Conservation (phyloP, 2,888 invertebrate species). For the Agonopterix heracliana region DNA sequence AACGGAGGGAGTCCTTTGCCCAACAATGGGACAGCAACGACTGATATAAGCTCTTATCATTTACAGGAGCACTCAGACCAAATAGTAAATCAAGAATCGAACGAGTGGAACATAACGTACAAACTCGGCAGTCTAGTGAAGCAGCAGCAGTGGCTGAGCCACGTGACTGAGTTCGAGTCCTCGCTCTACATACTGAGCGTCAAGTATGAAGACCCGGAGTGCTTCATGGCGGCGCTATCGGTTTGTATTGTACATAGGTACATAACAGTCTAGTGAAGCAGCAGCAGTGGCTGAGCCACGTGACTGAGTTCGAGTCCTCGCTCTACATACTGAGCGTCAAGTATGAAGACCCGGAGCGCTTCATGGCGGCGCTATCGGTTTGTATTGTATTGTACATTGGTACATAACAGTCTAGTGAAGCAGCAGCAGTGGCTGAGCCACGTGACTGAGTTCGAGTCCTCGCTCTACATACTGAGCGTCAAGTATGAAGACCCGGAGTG, state of each 20-base stretch:
- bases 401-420: conserved; percentile 13
- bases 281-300: conserved; percentile 25
- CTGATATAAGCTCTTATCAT: too few species aligned
- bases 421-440: conserved; percentile 25
- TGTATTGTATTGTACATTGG: too few species aligned
- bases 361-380: conserved; percentile 35
- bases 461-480: conserved; percentile 36
- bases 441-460: conserved; percentile 21
- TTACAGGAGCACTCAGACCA: conserved; percentile 36
- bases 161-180: conserved; percentile 22
- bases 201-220: conserved; percentile 31
- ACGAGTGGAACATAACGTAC: conserved; percentile 27
- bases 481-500: conserved; percentile 32
- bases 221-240: conserved; percentile 28
- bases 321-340: conserved; percentile 39
- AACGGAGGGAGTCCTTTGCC: too few species aligned
- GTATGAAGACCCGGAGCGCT: conserved; percentile 29
- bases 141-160: conserved; percentile 24
- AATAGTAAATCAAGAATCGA: conserved; percentile 17
- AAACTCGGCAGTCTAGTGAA: conserved; percentile 25
- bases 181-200: conserved; percentile 36
- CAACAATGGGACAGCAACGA: too few species aligned
- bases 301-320: conserved; percentile 20
- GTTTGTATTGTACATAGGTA: too few species aligned
- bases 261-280: conserved; percentile 13